These are phyloP conservation scores for Sarcophaga subvicina DNA, from an alignment of 2,888 invertebrate species.

Conservation along the genomic window DNA sequence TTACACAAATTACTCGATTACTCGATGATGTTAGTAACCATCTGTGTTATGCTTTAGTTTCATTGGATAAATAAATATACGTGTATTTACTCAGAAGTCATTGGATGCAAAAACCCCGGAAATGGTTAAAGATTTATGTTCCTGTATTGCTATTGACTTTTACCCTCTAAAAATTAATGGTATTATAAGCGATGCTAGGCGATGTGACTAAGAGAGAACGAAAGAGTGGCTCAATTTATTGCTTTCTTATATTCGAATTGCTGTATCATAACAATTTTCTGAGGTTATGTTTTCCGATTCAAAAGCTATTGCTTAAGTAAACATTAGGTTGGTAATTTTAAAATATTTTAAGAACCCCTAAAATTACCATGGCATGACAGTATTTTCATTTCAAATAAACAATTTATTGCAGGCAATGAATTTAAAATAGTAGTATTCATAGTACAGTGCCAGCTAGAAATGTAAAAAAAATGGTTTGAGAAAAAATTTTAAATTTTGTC, in stretches of 20 bases:
- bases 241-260: not conserved
- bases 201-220: no score
- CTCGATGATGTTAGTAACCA: not conserved
- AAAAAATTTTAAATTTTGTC: no score
- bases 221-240: not conserved
- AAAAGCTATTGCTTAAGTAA: no score
- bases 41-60: not conserved
- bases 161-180: not conserved
- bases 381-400: no score
- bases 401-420: no score
- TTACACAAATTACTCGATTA: not conserved
- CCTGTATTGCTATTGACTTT: slow-evolving; percentile 3
- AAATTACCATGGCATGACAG: not conserved
- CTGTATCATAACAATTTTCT: not conserved
- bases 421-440: no score
- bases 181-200: not conserved
- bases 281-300: not conserved
- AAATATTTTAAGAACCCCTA: slow-evolving; percentile 1
- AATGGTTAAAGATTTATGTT: slow-evolving; percentile 11
- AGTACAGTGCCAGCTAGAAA: no score
- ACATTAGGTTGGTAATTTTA: not conserved
- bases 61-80: not conserved
- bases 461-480: no score
- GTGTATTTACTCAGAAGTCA: no score
- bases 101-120: not conserved